A percentile compares a stretch with the other conserved stretches of the same genome.
These are phyloP conservation scores for Pogonomyrmex californicus DNA, from an alignment of 1,140 invertebrate genomes.

Conservation along the genomic window DNA sequence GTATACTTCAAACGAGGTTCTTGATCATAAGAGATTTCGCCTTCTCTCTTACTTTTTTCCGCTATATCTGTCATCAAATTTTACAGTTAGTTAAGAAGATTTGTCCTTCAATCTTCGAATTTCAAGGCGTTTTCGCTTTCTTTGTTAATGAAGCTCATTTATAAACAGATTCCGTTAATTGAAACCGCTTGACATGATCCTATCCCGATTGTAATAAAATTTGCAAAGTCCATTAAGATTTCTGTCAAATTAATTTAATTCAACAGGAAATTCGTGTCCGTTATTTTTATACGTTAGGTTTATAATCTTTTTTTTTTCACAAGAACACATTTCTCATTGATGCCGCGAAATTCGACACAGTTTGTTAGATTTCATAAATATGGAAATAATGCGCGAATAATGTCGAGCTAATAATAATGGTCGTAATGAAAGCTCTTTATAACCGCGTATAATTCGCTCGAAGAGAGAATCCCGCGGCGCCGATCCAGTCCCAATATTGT, in stretches of 20 bases:
- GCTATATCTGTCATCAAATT: background rate
- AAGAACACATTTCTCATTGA: background rate
- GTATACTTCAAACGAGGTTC: conserved; percentile 46
- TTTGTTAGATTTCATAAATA: background rate
- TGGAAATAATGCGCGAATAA: conserved; percentile 53
- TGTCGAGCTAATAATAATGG: conserved; percentile 43
- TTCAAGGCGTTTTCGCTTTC: conserved; percentile 27
- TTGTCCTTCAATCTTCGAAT: conserved; percentile 12
- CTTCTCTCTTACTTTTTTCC: background rate
- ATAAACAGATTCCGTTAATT: conserved; percentile 40
- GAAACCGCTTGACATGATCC: conserved; percentile 2
- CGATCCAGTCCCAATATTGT: conserved; percentile 65
- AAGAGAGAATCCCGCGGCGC: conserved; percentile 22
- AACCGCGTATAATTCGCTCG: conserved; percentile 28
- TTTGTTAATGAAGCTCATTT: conserved; percentile 26
- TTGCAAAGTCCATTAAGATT: background rate
- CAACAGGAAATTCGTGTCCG: background rate
- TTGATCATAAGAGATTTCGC: conserved; percentile 39
- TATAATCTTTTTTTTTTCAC: background rate
- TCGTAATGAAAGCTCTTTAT: conserved; percentile 66
- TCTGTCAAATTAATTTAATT: conserved; percentile 37
- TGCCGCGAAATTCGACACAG: conserved; percentile 37
- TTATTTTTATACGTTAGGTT: conserved; percentile 1
- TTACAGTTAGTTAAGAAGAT: conserved; percentile 28
- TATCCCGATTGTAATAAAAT: background rate